Evolutionary conservation across 2,113 vertebrate species (phyloP).

Genomic region (Heteronetta atricapilla): DNA sequence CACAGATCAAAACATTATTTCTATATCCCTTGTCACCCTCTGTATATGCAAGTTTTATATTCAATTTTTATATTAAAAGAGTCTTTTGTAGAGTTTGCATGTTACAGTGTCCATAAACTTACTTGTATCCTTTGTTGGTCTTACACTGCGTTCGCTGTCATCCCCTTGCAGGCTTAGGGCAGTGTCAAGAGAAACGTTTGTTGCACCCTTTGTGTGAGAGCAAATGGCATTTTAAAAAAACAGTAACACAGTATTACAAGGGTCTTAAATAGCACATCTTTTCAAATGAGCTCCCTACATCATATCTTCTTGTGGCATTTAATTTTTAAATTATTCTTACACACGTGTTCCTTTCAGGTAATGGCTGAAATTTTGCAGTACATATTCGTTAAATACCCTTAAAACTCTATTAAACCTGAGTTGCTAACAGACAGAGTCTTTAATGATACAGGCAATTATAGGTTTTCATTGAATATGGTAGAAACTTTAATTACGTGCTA

Average conservation of each 20-base stretch:
- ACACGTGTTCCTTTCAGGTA: background rate
- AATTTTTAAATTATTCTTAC: background rate
- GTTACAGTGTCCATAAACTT: slow-evolving; percentile 26
- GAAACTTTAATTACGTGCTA: background rate
- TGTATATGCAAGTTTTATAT: background rate
- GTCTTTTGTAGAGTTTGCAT: background rate
- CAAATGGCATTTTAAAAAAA: slow-evolving; percentile 5
- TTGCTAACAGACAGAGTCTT: background rate
- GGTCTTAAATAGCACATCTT: background rate
- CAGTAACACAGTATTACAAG: background rate
- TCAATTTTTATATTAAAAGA: background rate
- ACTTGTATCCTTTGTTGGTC: slow-evolving; percentile 75
- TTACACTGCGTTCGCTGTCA: background rate
- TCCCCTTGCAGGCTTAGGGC: slow-evolving; percentile 71
- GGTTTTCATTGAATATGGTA: background rate
- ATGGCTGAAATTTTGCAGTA: background rate
- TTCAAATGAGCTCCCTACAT: background rate
- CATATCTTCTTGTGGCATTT: no score
- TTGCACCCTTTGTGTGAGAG: slow-evolving; percentile 63
- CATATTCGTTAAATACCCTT: background rate
- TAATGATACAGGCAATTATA: background rate
- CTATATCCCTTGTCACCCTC: background rate
- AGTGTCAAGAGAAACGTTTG: slow-evolving; percentile 42
- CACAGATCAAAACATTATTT: background rate
- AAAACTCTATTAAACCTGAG: background rate